Base-by-base conservation (phyloP, 2,888 invertebrate genomes). In the Cyrtodaria siliqua region DNA sequence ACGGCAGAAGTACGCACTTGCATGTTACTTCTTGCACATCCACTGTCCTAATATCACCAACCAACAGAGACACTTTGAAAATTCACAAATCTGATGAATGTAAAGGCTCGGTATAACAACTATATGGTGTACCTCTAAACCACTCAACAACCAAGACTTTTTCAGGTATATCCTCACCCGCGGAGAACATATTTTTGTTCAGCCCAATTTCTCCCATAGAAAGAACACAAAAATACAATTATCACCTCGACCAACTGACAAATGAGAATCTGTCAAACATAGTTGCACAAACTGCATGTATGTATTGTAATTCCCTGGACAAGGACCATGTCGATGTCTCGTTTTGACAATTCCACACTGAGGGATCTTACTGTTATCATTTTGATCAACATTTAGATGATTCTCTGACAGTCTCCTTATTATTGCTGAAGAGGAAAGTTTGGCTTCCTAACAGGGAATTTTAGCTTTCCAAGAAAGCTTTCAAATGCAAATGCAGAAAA, bases 401-500 rank as follows among this genome's bases (percentile, higher is more conserved):
- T 60, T 62, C 29, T 75, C 79, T 29, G 76, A 80, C 1, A 66
- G 27, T 38, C 66, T 79, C 38, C 79, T 18, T 9, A 74, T 70
- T 8, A 62, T 49, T 73, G 70, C 29, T 73, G 70, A 2, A 67
- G 44, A 18, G 71, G 63, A 55, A 52, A 67, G 50, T 57, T 56
- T n/a, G 75, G 67, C 40, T 78, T 73, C 38, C 73, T 50, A 20
- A 73, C 60, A n/a, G 73, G 40, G 12, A 49, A 33, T 50, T 73
- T 80, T 6, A 89, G 24, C 26, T 55, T 64, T 55, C 85, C 87
- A 61, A 92, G 71, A 40, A 82, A 83, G 60, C 87, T 92, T 80
- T 92, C 92, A 86, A 89, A 92, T 6, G 86, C 83, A 82, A 92
- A 92, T 12, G 90, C 81, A 55, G 84, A 89, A 67, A 90, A 89